Base-by-base conservation (phyloP, 2,888 invertebrate species). In the Mycalesis mineus region DNA sequence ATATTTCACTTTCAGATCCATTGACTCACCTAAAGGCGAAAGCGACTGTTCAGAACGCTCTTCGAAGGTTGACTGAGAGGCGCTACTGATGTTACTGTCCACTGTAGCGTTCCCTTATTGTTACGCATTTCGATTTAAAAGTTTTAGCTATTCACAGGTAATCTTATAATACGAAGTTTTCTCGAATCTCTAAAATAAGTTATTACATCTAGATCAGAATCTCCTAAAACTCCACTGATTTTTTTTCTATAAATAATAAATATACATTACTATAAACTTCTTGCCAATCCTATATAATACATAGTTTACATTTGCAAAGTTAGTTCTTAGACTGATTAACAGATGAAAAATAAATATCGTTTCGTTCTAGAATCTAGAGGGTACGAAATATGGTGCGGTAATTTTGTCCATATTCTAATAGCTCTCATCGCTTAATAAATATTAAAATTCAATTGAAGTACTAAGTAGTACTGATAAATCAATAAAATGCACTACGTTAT, bases 31-130 rank as follows among this genome's bases (percentile, higher is more conserved):
- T 87, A 84, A 89, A 88, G 79, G 89, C 89, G 84, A 89, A 88
- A 76, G 88, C 88, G 82, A 89, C 88, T 70, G 89, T 89, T 73
- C 89, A 89, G 88, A 89, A 88, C 79, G 89, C 89, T 75, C 86
- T 89, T 79, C 81, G 81, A 86, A 89, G 86, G 78, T 78, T 88
- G 82, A 88, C 89, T 89, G 89, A 89, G 74, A 84, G 80, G 71
- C 86, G 86, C 76, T 88, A 80, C 74, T 87, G 72, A 81, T 67
- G 67, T 66, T 65, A 64, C 68, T 65, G 63, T 70, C 63, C 62
- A 64, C 57, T 64, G 53, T 68, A 71, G 70, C 74, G 60, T 60
- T 55, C 58, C 71, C 77, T 78, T 79, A 80, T 81, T 77, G 78
- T 79, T 74, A 75, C 80, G 84, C 84, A 85, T 84, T 85, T 80